Base-by-base conservation (phyloP, 2,888 invertebrate species). In the Drosophila peninsularis region DNA sequence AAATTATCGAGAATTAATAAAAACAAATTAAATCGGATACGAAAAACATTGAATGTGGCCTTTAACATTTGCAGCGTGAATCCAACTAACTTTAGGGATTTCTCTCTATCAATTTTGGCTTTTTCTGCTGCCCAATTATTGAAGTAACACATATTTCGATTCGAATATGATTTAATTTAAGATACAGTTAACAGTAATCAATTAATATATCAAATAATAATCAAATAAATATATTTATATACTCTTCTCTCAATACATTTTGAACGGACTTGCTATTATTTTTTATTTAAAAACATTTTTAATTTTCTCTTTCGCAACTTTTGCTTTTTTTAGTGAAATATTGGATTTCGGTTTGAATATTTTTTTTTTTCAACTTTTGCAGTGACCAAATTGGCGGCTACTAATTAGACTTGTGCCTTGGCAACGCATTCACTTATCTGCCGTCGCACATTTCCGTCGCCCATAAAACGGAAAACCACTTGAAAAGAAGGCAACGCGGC, bases 331-430 rank as follows among this genome's bases (percentile, higher is more conserved):
- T 21, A 5, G 5, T 30, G 6, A 1, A 32, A 13, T 47, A 47
- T 47, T 47, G 47, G 7, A 34, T 21, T 21, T 34, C 13, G 5
- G 14, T 34, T 19, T 24, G 4, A 3, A 24, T 24, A 24, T 24
- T 3, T 24, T 3, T 24, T 36, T 24, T 36, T 24, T 30, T 19
- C 30, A 41, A 62, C 30, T 56, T 69, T 41, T 21, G 42, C 39
- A 37, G 49, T 44, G 49, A 36, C 32, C 24, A n/a, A 60, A 37
- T 50, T 55, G 39, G 39, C 36, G 53, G 39, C 39, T 44, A 21
- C 54, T 78, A 77, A 75, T 75, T 78, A 78, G 64, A 64, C 62
- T 64, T 56, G 73, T 73, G 75, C 54, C 60, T 24, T 61, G 63
- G 53, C 66, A 66, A 62, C 62, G 62, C 67, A 67, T 72, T 72